These are phyloP conservation scores for Pseudanteris insignis DNA, from an alignment of 2,888 invertebrate species.

Conservation along the genomic window DNA sequence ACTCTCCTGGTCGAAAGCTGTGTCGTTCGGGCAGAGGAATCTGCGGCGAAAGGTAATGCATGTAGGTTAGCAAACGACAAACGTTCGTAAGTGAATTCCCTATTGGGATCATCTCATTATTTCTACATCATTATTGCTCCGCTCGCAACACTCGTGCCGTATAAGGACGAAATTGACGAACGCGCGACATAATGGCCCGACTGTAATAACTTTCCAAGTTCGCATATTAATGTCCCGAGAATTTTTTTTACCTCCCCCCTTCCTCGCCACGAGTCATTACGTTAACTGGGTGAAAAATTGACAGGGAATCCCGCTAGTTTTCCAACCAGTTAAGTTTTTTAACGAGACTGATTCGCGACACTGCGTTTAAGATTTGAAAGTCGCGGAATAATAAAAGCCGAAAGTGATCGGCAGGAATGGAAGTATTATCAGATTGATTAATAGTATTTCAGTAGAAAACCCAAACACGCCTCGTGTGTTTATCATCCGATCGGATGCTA, in stretches of 20 bases:
- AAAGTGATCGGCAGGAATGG: too few species aligned
- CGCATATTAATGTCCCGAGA: conserved; percentile 18
- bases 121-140: conserved; percentile 34
- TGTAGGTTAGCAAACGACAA: conserved; percentile 21
- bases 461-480: too few species aligned
- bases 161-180: conserved; percentile 21
- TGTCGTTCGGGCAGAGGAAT: conserved; percentile 89
- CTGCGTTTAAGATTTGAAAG: too few species aligned
- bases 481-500: too few species aligned
- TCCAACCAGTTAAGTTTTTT: not conserved
- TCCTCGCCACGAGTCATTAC: conserved; percentile 4
- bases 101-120: conserved; percentile 37
- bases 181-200: conserved; percentile 18
- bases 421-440: too few species aligned
- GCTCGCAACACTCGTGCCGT: conserved; percentile 11
- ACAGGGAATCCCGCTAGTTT: not conserved
- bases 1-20: conserved; percentile 90
- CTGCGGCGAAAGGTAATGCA: conserved; percentile 66
- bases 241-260: conserved; percentile 19
- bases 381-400: too few species aligned
- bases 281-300: not conserved
- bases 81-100: conserved; percentile 7
- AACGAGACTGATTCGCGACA: too few species aligned
- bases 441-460: too few species aligned
- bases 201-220: conserved; percentile 30